Percentiles rank a stretch among this genome's conserved stretches.
Evolutionary conservation across 2,888 invertebrate species (phyloP).

Genomic region (Drosophila helvetica): DNA sequence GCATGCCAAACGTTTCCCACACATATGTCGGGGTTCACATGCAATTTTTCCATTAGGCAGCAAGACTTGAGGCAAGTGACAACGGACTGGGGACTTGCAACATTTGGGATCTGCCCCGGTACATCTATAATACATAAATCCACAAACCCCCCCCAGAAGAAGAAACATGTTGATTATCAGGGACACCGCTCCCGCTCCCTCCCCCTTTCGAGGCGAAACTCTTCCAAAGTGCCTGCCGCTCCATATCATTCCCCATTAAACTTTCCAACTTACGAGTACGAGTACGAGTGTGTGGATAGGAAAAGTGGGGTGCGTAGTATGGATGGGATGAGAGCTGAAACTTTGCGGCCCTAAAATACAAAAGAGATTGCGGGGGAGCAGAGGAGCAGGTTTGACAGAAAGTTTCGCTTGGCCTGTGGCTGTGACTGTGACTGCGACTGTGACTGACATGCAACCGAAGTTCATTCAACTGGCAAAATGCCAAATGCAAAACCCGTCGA

Average conservation of each 20-base stretch:
- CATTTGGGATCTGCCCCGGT: constrained; percentile 29
- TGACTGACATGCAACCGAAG: constrained; percentile 62
- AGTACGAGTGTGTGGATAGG: constrained; percentile 17
- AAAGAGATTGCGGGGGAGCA: neutral
- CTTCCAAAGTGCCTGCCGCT: constrained; percentile 19
- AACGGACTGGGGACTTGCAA: constrained; percentile 29
- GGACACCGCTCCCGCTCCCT: constrained; percentile 1
- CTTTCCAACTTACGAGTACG: constrained; percentile 49
- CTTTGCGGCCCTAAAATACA: constrained; percentile 43
- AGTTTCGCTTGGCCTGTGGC: constrained; percentile 30
- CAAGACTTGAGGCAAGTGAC: constrained; percentile 25
- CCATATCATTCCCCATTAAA: constrained; percentile 61
- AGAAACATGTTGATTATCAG: constrained; percentile 66
- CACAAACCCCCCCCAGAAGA: constrained; percentile 10
- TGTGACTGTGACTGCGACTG: constrained; percentile 26
- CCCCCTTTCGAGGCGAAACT: neutral
- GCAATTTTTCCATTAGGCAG: constrained; percentile 72
- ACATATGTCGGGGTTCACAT: constrained; percentile 62
- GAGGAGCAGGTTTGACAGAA: constrained; percentile 5
- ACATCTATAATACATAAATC: constrained; percentile 6
- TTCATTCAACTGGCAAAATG: constrained; percentile 64
- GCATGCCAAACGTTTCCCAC: constrained; percentile 29
- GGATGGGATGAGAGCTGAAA: neutral
- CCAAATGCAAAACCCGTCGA: constrained; percentile 22
- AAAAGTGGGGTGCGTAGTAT: neutral